Base-by-base conservation (phyloP, 2,888 invertebrate species). In the Cenopis cana region DNA sequence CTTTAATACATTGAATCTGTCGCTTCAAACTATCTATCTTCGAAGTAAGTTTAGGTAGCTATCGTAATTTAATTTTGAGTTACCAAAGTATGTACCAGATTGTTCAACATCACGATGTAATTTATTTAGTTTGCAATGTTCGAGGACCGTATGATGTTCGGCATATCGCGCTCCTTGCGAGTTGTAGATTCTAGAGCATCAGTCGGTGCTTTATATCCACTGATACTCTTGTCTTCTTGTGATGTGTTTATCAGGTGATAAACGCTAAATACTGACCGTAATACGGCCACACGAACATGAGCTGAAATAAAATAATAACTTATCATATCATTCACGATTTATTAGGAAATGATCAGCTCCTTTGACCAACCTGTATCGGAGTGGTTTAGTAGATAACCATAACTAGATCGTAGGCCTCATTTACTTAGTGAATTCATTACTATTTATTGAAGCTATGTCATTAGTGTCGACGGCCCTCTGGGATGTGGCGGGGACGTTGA, bases 51-150 rank as follows among this genome's bases (percentile, higher is more conserved):
- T 79, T 87, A 86, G 85, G 79, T 83, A 77, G 67, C 61, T 86
- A 86, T 82, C 83, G 74, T 85, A 85, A 86, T 85, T 82, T 89
- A 86, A 83, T 88, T 80, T 83, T 85, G 84, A 87, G 90, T 90
- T 90, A 91, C 91, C 91, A 92, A 91, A 91, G 91, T 89, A 86
- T 87, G 86, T 85, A 85, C 80, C 74, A 79, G 73, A 78, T 75
- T 69, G 78, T 76, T 82, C 78, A 75, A 77, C 77, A 76, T 79
- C 57, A 75, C 75, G 76, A 76, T 74, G 71, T 71, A 73, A 59
- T 61, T 68, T 68, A 60, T 69, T 57, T 50, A 59, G 18, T 68
- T 36, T n/a, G 14, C 38, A 56, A 41, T 61, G 68, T 24, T 36
- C 29, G 67, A 36, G 41, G 57, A 50, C 64, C 46, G 46, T 49